These are phyloP conservation scores for Chorisops tibialis DNA, from an alignment of 2,888 invertebrate species.

Conservation along the genomic window DNA sequence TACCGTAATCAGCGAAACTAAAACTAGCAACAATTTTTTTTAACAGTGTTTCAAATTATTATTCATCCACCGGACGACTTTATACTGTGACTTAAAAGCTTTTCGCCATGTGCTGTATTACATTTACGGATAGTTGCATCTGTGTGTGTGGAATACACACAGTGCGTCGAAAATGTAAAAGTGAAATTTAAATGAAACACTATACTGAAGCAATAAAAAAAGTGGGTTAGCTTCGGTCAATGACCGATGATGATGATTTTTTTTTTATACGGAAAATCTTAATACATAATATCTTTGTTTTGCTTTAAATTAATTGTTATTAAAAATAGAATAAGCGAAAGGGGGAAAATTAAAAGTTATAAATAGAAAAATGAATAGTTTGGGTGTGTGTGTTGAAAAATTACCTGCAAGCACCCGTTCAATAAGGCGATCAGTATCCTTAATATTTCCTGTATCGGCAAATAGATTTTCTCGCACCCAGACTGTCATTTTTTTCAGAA, in stretches of 20 bases:
- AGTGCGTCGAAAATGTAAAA: constrained; percentile 9
- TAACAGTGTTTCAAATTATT: too few relatives aligned
- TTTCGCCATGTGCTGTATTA: too few relatives aligned
- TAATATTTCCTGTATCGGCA: constrained; percentile 28
- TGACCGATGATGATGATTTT: constrained; percentile 38
- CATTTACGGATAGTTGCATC: too few relatives aligned
- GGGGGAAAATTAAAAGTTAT: too few relatives aligned
- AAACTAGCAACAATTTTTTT: too few relatives aligned
- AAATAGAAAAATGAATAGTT: neutral
- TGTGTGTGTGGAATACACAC: neutral
- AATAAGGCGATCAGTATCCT: constrained; percentile 50
- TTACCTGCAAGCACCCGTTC: constrained; percentile 51
- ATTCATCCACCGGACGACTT: too few relatives aligned
- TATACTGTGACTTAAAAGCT: too few relatives aligned
- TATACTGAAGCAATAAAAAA: constrained; percentile 26
- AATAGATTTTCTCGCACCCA: constrained; percentile 50
- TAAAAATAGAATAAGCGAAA: too few relatives aligned
- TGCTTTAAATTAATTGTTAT: too few relatives aligned
- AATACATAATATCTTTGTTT: too few relatives aligned
- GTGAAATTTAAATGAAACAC: constrained; percentile 18
- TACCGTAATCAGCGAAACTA: too few relatives aligned
- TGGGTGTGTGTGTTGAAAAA: constrained; percentile 33
- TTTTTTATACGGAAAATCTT: too few relatives aligned
- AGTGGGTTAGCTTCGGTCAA: constrained; percentile 47
- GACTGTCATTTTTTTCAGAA: constrained; percentile 50